Conservation (phyloP, 2,113 vertebrate species). For the Nestor notabilis region DNA sequence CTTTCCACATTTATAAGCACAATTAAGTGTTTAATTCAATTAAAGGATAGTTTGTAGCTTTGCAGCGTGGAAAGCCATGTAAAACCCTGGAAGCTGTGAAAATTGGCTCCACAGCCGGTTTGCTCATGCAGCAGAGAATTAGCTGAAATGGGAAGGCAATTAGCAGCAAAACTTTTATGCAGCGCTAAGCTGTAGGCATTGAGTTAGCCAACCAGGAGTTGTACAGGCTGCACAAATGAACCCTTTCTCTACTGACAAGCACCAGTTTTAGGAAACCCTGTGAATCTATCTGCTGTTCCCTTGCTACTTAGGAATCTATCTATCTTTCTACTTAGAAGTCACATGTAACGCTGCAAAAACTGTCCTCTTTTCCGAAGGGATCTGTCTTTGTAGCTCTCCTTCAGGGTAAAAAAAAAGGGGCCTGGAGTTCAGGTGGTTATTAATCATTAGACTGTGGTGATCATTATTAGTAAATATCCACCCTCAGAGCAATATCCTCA, state of each 20-base stretch:
- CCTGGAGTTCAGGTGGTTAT: background rate
- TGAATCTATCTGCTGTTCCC: background rate
- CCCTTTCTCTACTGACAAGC: background rate
- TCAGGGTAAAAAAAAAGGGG: background rate
- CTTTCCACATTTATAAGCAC: background rate
- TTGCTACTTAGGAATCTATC: background rate
- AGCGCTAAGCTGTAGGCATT: constrained; percentile 23
- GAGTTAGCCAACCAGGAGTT: background rate
- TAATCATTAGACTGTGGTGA: background rate
- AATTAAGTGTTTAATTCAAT: constrained; percentile 31
- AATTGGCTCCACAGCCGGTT: background rate
- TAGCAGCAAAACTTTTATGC: constrained; percentile 23
- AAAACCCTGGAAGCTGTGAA: background rate
- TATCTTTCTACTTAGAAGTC: background rate
- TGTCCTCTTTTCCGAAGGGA: background rate
- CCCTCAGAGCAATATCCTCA: background rate
- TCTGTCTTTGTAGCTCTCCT: background rate
- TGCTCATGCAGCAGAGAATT: constrained; percentile 6
- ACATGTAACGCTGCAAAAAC: background rate
- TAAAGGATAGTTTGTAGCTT: background rate
- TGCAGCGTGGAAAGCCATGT: background rate
- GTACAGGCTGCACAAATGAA: background rate
- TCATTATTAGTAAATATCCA: background rate
- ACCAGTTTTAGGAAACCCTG: background rate
- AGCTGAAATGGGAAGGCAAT: background rate